Evolutionary conservation across 2,113 vertebrate species (phyloP).

Genomic region (Aramus guarauna): DNA sequence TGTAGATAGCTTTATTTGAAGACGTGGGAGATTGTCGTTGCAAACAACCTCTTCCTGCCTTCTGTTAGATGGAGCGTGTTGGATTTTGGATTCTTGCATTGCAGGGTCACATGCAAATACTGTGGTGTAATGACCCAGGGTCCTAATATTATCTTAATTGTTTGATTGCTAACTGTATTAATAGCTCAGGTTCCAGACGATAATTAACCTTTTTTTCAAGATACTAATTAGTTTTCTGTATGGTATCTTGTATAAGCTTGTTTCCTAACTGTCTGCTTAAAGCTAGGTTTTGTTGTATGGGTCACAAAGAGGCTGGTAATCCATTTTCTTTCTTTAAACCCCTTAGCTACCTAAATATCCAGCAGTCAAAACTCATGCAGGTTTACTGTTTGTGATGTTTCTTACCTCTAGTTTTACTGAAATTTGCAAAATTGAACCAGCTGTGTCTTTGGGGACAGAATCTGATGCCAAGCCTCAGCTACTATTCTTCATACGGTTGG

Average conservation of each 20-base stretch:
- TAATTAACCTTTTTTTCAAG: neutral
- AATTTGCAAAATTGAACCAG: neutral
- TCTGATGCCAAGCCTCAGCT: neutral
- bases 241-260: neutral
- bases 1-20: neutral
- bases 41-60: neutral
- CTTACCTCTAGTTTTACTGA: neutral
- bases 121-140: neutral
- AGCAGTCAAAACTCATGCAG: neutral
- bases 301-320: neutral
- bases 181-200: neutral
- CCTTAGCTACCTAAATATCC: neutral
- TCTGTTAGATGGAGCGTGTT: neutral
- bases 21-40: neutral
- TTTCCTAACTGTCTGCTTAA: neutral
- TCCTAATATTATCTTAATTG: neutral
- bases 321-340: constrained; percentile 18
- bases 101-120: neutral
- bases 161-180: neutral
- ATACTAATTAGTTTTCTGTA: neutral
- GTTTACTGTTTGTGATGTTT: neutral
- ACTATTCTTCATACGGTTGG: constrained; percentile 48
- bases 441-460: neutral
- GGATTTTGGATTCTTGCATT: neutral
- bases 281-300: neutral